These are phyloP conservation scores for Coptotermes formosanus DNA, from an alignment of 1,140 invertebrate species.

Conservation along the genomic window DNA sequence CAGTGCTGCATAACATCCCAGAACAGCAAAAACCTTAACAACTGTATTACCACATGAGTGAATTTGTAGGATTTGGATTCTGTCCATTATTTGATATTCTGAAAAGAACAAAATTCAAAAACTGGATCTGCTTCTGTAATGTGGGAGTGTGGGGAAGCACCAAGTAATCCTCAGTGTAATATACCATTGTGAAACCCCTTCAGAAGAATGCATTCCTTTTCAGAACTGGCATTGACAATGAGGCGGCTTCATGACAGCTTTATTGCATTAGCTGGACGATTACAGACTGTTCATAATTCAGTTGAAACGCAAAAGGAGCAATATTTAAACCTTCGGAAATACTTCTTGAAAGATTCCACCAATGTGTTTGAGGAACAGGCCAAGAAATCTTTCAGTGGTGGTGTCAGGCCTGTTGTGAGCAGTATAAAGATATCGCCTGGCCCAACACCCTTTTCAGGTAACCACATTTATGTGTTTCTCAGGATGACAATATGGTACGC, in stretches of 20 bases:
- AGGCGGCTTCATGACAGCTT: conserved; percentile 80
- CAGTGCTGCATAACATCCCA: too few species aligned
- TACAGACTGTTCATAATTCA: conserved; percentile 73
- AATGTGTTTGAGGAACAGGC: conserved; percentile 69
- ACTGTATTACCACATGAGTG: too few species aligned
- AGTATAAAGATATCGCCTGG: conserved; percentile 41
- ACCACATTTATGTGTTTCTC: background rate
- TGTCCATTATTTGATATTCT: too few species aligned
- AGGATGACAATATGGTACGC: too few species aligned
- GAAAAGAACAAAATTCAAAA: background rate
- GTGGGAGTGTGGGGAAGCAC: too few species aligned
- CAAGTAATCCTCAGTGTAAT: too few species aligned
- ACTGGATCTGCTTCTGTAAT: background rate
- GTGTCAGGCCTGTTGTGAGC: background rate
- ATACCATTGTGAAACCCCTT: background rate
- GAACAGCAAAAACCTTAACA: too few species aligned
- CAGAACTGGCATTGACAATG: conserved; percentile 72
- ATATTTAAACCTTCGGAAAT: conserved; percentile 75
- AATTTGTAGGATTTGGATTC: too few species aligned
- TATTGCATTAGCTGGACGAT: conserved; percentile 76
- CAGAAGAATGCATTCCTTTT: conserved; percentile 34
- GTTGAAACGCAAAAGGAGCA: conserved; percentile 77
- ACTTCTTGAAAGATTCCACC: conserved; percentile 72
- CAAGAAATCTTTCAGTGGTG: conserved; percentile 38
- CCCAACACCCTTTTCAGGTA: conserved; percentile 48